These are phyloP conservation scores for Prochilodus magdalenae DNA, from an alignment of 2,113 vertebrate genomes.

Conservation along the genomic window DNA sequence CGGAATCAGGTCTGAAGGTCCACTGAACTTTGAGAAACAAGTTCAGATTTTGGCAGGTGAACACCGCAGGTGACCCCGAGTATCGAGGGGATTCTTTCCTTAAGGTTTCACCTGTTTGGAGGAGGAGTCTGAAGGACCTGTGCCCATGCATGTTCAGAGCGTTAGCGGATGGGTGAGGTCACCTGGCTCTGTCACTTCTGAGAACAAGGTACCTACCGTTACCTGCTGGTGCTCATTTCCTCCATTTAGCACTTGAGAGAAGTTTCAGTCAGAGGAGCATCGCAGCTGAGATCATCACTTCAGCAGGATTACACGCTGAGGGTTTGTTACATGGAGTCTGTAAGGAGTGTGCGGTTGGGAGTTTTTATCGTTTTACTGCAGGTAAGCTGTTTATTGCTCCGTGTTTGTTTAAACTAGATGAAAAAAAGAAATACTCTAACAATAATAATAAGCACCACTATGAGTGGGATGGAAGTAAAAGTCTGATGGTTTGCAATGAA, in stretches of 20 bases:
- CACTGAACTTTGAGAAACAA: no score
- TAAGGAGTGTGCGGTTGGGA: conserved; percentile 47
- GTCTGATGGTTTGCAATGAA: no score
- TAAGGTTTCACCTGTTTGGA: conserved; percentile 34
- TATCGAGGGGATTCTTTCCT: no score
- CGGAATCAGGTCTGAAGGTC: no score
- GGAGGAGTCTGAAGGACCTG: not conserved
- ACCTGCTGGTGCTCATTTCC: conserved; percentile 62
- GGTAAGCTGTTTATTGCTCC: conserved; percentile 58
- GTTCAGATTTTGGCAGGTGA: no score
- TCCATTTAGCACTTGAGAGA: not conserved
- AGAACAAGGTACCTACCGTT: conserved; percentile 59
- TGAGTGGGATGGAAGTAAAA: no score
- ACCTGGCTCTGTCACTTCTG: conserved; percentile 73
- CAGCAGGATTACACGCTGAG: not conserved
- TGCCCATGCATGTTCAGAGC: conserved; percentile 67
- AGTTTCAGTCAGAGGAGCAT: not conserved
- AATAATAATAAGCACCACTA: no score
- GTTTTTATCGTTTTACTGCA: conserved; percentile 63
- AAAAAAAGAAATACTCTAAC: no score
- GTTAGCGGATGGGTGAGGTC: conserved; percentile 54
- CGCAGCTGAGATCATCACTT: not conserved
- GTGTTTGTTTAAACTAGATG: no score
- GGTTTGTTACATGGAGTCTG: conserved; percentile 25
- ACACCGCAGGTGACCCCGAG: no score